A percentile compares a stretch with the other conserved stretches of the same genome.
These are phyloP conservation scores for Trilocha varians DNA, from an alignment of 2,888 invertebrate genomes.

Conservation along the genomic window DNA sequence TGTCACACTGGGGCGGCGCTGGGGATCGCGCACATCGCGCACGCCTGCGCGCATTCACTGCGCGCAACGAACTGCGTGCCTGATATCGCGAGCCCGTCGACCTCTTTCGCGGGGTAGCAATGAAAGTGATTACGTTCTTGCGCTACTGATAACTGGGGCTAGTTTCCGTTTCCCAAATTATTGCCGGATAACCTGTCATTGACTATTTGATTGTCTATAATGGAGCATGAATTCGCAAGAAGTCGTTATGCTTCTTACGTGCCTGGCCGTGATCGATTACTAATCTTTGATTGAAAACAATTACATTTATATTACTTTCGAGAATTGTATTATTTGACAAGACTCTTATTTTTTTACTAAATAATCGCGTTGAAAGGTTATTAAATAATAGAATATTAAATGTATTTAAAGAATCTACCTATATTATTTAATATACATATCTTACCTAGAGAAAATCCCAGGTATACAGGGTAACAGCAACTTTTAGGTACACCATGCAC, in stretches of 20 bases:
- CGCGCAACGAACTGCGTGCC: conserved; percentile 43
- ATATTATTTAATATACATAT: no score
- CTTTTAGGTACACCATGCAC: no score
- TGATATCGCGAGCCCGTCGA: conserved; percentile 45
- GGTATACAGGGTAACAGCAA: no score
- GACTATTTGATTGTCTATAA: conserved; percentile 4
- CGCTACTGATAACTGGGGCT: conserved; percentile 65
- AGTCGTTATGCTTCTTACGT: background rate
- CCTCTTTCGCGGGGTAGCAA: conserved; percentile 63
- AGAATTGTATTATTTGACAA: no score
- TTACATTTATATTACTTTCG: no score
- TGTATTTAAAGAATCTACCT: no score
- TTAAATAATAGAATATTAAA: no score
- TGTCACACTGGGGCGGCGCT: conserved; percentile 29
- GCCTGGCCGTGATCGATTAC: background rate
- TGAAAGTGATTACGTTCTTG: conserved; percentile 65
- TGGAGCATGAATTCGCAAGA: background rate
- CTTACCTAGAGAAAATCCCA: no score
- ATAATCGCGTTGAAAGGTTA: no score
- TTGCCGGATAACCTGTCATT: conserved; percentile 19
- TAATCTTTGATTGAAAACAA: no score
- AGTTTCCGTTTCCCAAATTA: conserved; percentile 28
- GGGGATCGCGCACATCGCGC: conserved; percentile 26
- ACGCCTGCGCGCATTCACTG: conserved; percentile 45
- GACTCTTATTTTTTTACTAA: no score